Evolutionary conservation across 2,797 vertebrate species (phyloP).

Genomic region (Smutsia gigantea): DNA sequence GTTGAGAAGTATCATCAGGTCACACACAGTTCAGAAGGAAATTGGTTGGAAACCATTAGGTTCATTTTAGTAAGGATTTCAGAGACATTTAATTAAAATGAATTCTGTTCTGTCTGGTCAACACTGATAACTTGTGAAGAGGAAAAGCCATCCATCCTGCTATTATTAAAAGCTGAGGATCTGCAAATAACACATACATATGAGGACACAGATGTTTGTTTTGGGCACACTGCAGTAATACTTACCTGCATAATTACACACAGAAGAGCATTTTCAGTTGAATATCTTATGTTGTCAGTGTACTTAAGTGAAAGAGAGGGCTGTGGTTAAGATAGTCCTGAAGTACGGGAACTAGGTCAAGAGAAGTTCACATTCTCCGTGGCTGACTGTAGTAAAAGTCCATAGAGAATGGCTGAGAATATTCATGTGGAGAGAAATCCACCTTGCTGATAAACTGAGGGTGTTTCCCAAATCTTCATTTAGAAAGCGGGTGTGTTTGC

Average conservation of each 20-base stretch:
- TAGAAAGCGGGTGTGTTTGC: not conserved
- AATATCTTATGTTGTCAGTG: not conserved
- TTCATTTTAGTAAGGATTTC: constrained; percentile 63
- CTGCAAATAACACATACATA: constrained; percentile 30
- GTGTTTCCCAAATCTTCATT: not conserved
- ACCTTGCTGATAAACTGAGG: not conserved
- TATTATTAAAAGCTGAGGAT: constrained; percentile 57
- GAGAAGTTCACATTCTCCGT: not conserved
- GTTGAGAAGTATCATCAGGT: constrained; percentile 30
- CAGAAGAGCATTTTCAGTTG: not conserved
- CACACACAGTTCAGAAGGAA: constrained; percentile 25
- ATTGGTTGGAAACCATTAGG: constrained; percentile 41
- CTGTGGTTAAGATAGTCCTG: not conserved
- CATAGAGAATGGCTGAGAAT: not conserved
- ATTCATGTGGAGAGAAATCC: not conserved
- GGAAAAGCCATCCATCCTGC: constrained; percentile 69
- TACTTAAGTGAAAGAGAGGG: not conserved
- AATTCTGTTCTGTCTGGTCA: constrained; percentile 68
- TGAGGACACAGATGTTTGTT: constrained; percentile 10
- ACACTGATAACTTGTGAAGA: constrained; percentile 72
- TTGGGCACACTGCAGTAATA: not conserved
- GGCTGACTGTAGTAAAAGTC: not conserved
- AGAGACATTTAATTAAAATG: constrained; percentile 60
- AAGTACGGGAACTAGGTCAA: not conserved
- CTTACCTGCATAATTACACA: not conserved